phyloP scores from a whole-genome alignment of 2,113 vertebrate genomes.

The Nycticorax nycticorax region DNA sequence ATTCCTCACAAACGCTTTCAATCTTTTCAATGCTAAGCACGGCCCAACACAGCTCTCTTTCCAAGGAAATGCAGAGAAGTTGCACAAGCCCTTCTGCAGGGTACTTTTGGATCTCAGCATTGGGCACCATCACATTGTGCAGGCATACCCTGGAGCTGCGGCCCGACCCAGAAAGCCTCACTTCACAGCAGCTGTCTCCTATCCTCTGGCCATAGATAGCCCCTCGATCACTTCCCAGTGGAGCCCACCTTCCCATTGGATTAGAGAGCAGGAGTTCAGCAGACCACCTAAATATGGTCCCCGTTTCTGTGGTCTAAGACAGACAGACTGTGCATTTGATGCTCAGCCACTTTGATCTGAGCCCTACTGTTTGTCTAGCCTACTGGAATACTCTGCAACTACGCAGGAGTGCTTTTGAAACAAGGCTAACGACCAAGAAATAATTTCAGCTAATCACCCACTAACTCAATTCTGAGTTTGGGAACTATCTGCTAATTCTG shows the following conservation, averaged over 20 bases:
- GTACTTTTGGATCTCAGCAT: background rate
- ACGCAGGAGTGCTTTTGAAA: background rate
- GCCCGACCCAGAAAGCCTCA: background rate
- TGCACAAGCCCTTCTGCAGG: background rate
- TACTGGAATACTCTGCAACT: background rate
- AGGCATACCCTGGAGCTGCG: background rate
- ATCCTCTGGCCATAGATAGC: background rate
- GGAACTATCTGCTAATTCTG: background rate
- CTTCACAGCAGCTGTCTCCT: background rate
- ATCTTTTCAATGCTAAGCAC: background rate
- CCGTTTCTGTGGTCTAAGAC: background rate
- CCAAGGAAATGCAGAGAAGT: background rate
- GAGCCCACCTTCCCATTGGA: background rate
- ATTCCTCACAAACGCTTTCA: background rate
- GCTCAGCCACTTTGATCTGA: background rate
- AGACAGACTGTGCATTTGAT: background rate
- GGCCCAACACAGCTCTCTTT: background rate
- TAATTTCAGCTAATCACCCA: background rate
- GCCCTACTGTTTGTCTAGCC: background rate
- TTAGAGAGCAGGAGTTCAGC: background rate
- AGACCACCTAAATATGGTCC: background rate
- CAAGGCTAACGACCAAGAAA: background rate
- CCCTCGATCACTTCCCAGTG: background rate
- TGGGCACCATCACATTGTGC: background rate
- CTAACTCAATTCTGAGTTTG: background rate